Conservation (phyloP, 1,140 invertebrate species). For the Trinorchestia longiramus region DNA sequence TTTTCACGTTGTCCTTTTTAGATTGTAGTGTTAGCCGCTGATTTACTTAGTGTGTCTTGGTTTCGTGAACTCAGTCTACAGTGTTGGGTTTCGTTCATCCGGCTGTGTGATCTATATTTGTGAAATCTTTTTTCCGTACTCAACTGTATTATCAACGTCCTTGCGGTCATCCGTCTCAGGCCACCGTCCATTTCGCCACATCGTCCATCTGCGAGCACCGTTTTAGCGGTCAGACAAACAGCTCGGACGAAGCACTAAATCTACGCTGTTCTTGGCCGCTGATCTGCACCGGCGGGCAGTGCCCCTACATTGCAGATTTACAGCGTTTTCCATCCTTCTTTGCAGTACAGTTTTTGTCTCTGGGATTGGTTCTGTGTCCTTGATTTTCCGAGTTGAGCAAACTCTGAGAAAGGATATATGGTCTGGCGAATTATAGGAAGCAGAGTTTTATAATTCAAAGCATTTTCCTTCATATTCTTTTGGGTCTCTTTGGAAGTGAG, state of each 20-base stretch:
- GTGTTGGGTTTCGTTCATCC: background rate
- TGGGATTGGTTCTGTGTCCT: background rate
- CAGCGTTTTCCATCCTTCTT: background rate
- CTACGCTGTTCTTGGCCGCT: background rate
- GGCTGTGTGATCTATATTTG: background rate
- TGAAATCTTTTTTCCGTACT: background rate
- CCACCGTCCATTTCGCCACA: background rate
- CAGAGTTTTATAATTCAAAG: background rate
- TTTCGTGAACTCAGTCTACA: too few species aligned
- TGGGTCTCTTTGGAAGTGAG: background rate
- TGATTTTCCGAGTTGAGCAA: background rate
- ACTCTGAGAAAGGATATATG: background rate
- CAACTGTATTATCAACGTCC: background rate
- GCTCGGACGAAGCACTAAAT: background rate
- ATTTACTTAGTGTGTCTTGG: too few species aligned
- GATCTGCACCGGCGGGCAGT: background rate
- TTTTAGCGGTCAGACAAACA: slow-evolving; percentile 17
- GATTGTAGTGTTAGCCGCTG: too few species aligned
- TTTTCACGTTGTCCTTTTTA: too few species aligned
- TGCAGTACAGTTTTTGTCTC: background rate
- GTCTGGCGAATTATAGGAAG: background rate
- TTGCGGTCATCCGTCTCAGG: background rate
- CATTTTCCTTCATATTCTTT: background rate
- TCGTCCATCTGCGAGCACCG: slow-evolving; percentile 7
- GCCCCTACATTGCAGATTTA: background rate